Evolutionary conservation across 2,113 vertebrate species (phyloP).

Genomic region (Equus przewalskii): DNA sequence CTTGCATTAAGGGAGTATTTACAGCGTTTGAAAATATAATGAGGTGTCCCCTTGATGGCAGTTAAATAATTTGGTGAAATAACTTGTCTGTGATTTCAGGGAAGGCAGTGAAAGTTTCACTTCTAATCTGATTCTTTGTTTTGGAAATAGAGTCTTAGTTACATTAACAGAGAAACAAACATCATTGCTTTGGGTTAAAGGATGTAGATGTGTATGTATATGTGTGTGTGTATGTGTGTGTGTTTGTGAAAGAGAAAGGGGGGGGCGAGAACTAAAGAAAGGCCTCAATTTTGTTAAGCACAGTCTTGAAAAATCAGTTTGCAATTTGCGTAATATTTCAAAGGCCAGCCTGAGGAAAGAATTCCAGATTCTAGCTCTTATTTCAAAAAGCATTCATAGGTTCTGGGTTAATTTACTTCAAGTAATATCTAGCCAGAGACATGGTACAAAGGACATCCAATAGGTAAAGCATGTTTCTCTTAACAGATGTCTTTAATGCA

Average conservation of each 20-base stretch:
- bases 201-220: background rate
- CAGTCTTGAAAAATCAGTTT: background rate
- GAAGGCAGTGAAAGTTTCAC: background rate
- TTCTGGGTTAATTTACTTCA: background rate
- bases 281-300: background rate
- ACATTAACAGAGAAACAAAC: background rate
- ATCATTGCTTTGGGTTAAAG: background rate
- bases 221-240: background rate
- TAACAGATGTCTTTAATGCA: background rate
- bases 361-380: background rate
- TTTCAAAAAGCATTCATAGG: conserved; percentile 25
- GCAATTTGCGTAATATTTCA: background rate
- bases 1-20: background rate
- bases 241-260: background rate
- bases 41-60: background rate
- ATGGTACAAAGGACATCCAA: background rate
- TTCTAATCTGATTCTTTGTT: background rate
- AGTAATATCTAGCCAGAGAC: background rate
- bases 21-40: background rate
- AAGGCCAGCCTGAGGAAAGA: background rate
- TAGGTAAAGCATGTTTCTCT: background rate
- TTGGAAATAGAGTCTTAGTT: background rate
- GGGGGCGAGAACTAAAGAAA: background rate
- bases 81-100: background rate
- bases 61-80: background rate